These are phyloP conservation scores for Saccopteryx leptura DNA, from an alignment of 2,113 vertebrate genomes.

Conservation along the genomic window DNA sequence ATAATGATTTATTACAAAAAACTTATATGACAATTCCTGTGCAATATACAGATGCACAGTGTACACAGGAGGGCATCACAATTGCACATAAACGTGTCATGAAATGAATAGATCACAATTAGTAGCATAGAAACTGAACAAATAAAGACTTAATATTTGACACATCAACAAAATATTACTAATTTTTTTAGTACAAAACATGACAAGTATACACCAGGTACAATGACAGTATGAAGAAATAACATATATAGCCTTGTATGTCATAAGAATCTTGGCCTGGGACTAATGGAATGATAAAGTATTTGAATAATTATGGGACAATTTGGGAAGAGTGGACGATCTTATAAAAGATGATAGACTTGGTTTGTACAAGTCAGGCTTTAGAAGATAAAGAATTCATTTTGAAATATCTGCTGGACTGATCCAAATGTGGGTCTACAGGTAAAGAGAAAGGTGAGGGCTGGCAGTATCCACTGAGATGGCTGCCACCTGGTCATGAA, in stretches of 20 bases:
- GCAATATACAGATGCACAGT: background rate
- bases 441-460: background rate
- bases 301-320: conserved; percentile 1
- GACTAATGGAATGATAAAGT: background rate
- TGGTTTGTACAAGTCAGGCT: background rate
- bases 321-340: background rate
- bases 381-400: background rate
- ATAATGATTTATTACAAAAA: background rate
- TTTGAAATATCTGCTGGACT: background rate
- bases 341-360: background rate
- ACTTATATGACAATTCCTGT: background rate
- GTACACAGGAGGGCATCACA: background rate
- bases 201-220: background rate
- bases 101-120: background rate
- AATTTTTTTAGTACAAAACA: background rate
- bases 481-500: background rate
- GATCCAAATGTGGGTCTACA: background rate
- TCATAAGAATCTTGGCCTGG: background rate
- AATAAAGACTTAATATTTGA: background rate
- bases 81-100: background rate
- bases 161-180: background rate
- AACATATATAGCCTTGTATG: background rate
- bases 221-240: background rate
- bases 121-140: background rate
- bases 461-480: too few relatives aligned